These are phyloP conservation scores for Falco rusticolus DNA, from an alignment of 2,797 vertebrate species.

Conservation along the genomic window DNA sequence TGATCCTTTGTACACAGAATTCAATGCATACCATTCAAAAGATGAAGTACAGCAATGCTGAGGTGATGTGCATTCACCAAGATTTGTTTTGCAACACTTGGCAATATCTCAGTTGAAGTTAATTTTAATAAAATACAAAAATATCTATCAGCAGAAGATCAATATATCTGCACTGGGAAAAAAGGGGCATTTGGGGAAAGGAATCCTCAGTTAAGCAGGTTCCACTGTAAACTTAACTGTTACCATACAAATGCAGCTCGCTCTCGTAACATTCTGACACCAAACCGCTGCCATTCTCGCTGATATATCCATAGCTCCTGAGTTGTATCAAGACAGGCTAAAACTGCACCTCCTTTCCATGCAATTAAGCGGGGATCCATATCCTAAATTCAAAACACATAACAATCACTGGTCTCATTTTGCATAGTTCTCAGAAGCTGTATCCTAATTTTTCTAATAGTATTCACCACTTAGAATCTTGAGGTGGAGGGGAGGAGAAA, in stretches of 20 bases:
- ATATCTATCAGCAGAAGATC: neutral
- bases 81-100: neutral
- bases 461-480: neutral
- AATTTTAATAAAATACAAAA: constrained; percentile 33
- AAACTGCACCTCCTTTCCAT: constrained; percentile 95
- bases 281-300: constrained; percentile 95
- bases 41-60: neutral
- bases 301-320: constrained; percentile 98
- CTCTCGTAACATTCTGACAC: constrained; percentile 94
- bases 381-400: constrained; percentile 79
- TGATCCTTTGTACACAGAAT: neutral
- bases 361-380: constrained; percentile 94
- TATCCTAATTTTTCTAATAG: neutral
- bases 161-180: neutral
- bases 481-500: neutral
- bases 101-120: neutral
- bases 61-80: neutral
- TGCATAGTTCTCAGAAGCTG: neutral
- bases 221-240: neutral
- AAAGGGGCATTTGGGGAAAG: neutral
- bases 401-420: neutral
- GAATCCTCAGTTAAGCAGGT: neutral
- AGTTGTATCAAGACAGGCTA: constrained; percentile 95
- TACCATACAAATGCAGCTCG: constrained; percentile 93
- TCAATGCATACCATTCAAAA: neutral